Conservation (phyloP, 64 coral and sea anemone species). For the Actinia tenebrosa region DNA sequence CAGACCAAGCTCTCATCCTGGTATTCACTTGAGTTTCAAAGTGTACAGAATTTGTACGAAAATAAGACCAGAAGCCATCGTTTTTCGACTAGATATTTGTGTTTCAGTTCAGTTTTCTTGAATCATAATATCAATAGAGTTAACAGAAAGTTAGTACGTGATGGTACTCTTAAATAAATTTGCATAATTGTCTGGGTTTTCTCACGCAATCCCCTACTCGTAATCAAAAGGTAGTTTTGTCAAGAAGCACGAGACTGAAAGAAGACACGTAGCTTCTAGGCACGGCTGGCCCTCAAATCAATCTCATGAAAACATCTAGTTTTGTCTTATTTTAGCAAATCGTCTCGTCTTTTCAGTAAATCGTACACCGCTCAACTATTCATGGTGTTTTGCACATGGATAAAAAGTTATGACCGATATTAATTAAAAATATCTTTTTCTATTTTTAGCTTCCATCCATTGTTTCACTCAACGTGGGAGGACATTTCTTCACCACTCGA, state of each 20-base stretch:
- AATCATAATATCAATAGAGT: too few species aligned
- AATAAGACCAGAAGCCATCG: too few species aligned
- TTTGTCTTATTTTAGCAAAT: background rate
- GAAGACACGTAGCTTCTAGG: background rate
- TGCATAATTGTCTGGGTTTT: too few species aligned
- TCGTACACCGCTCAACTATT: background rate
- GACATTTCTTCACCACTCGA: slow-evolving; percentile 84
- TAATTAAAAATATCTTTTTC: background rate
- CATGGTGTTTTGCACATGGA: background rate
- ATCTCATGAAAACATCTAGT: background rate
- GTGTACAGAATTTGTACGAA: too few species aligned
- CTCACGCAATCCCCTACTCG: too few species aligned
- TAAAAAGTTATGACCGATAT: background rate
- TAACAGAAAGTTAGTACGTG: too few species aligned
- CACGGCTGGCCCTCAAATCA: background rate
- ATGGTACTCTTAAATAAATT: too few species aligned
- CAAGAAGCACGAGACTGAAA: background rate
- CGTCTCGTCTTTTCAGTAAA: too few species aligned
- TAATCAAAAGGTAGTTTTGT: background rate
- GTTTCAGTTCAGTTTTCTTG: too few species aligned
- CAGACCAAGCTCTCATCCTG: too few species aligned
- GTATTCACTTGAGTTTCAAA: too few species aligned
- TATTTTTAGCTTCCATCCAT: slow-evolving; percentile 56
- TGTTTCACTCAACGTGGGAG: slow-evolving; percentile 75
- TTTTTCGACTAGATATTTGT: too few species aligned